These are phyloP conservation scores for Sebastes minor DNA, from an alignment of 2,797 vertebrate species.

Conservation along the genomic window DNA sequence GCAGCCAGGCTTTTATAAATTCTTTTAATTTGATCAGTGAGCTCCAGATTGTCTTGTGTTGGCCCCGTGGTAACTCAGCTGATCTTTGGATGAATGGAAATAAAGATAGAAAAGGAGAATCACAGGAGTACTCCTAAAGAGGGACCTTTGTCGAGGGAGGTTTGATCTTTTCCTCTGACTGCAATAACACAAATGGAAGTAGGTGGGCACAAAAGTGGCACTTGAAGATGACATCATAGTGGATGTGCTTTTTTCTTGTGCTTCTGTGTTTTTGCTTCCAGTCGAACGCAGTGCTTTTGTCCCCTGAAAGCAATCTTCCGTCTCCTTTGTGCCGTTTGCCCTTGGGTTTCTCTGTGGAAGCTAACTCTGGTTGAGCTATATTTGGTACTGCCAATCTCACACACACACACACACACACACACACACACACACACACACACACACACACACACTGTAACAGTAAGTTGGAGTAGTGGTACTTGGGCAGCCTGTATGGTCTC, in stretches of 20 bases:
- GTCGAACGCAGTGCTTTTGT: not conserved
- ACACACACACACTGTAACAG: not conserved
- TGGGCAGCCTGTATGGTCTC: slow-evolving; percentile 25
- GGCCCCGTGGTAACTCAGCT: slow-evolving; percentile 6
- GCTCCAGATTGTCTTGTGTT: slow-evolving; percentile 15
- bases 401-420: too few relatives aligned
- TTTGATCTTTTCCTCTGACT: slow-evolving; percentile 1
- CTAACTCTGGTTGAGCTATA: slow-evolving; percentile 55
- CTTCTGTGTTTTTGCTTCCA: not conserved
- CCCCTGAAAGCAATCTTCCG: not conserved
- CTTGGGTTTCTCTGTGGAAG: slow-evolving; percentile 44
- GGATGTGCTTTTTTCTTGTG: not conserved
- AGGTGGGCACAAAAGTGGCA: not conserved
- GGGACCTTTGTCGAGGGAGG: not conserved
- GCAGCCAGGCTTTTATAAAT: not conserved
- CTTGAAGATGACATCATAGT: slow-evolving; percentile 24
- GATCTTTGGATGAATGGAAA: slow-evolving; percentile 19
- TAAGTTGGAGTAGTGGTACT: not conserved
- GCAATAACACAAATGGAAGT: not conserved
- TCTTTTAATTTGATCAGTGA: slow-evolving; percentile 48
- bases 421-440: not conserved
- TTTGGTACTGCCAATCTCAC: slow-evolving; percentile 32
- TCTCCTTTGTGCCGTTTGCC: slow-evolving; percentile 30
- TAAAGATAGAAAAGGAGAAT: not conserved
- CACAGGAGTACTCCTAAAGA: not conserved